Conservation (phyloP, 64 coral and sea anemone species). For the Platygyra sinensis region DNA sequence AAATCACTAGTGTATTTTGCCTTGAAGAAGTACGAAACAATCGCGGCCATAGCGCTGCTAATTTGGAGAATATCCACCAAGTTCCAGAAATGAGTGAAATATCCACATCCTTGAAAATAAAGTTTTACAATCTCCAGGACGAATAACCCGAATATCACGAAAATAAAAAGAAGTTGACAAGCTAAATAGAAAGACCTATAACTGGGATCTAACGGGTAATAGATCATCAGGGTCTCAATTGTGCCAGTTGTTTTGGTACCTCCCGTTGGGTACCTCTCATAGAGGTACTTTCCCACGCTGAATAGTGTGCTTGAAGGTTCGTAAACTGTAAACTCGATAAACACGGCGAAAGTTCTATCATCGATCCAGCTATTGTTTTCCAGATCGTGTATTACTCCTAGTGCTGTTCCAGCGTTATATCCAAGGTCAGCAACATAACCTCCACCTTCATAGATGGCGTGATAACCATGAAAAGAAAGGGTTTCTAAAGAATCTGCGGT, state of each 20-base stretch:
- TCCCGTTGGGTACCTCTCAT: conserved; percentile 59
- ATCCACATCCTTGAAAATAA: conserved; percentile 29
- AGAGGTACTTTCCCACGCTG: conserved; percentile 62
- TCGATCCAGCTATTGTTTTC: conserved; percentile 63
- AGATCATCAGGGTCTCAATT: conserved; percentile 66
- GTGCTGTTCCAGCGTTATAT: conserved; percentile 49
- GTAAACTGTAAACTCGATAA: conserved; percentile 75
- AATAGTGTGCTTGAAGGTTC: conserved; percentile 70
- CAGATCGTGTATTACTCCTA: conserved; percentile 14
- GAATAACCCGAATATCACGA: conserved; percentile 46
- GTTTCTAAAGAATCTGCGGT: conserved; percentile 20
- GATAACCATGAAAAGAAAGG: conserved; percentile 41
- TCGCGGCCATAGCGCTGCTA: conserved; percentile 17
- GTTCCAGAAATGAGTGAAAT: conserved; percentile 71
- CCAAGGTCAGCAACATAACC: conserved; percentile 82
- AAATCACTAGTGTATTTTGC: conserved; percentile 58
- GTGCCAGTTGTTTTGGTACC: conserved; percentile 1
- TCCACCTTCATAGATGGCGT: conserved; percentile 55
- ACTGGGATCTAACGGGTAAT: conserved; percentile 32
- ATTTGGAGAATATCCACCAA: conserved; percentile 61
- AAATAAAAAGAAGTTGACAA: conserved; percentile 73
- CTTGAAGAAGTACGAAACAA: conserved; percentile 65
- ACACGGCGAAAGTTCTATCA: conserved; percentile 29
- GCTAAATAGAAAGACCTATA: conserved; percentile 47
- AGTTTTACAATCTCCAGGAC: conserved; percentile 33